Evolutionary conservation across 2,113 vertebrate species (phyloP), one percentile per base, ranked within the genome.

Genomic region (Pituophis catenifer): DNA sequence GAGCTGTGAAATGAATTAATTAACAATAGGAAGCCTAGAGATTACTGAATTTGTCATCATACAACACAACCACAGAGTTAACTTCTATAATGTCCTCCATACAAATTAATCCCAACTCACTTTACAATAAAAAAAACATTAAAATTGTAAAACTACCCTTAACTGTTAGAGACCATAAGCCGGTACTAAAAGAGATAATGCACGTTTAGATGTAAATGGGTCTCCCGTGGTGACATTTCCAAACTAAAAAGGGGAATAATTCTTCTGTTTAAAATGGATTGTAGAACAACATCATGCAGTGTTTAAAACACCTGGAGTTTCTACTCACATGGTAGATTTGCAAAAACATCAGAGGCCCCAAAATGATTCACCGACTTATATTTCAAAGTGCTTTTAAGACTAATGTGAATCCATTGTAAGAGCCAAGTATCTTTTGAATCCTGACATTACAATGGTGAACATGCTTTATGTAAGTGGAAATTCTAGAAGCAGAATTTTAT

Each of bases 1-100:
- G 97, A 97, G 96, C 97, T 97, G 96, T 97, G 97, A 98, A 98
- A 98, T 98, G 97, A 98, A 97, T 97, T 98, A 95, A 96, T 96
- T 97, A 97, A 96, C 96, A 97, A 96, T 94, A 96, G 96, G 94
- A 97, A 97, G 97, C 97, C 95, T 96, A 96, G 94, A 97, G 97
- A 97, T 98, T 96, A 97, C 81, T 95, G 94, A 55, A 48, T 94
- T 97, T 96, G 95, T 96, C 94, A 96, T 95, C 95, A 96, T 92
- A 92, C 95, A 97, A 96, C 95, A 95, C 94, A 97, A 94, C 88
- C 89, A 95, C 93, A 89, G 96, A 97, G 97, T 96, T 93, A 97
- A 95, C 70, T 95, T 94, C 95, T 95, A 96, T 57, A 95, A 93
- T 89, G 92, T 26, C 89, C 97, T 97, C 95, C 93, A 96, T 89